phyloP scores from a whole-genome alignment of 2,113 vertebrate genomes.

The Hydrochoerus hydrochaeris region DNA sequence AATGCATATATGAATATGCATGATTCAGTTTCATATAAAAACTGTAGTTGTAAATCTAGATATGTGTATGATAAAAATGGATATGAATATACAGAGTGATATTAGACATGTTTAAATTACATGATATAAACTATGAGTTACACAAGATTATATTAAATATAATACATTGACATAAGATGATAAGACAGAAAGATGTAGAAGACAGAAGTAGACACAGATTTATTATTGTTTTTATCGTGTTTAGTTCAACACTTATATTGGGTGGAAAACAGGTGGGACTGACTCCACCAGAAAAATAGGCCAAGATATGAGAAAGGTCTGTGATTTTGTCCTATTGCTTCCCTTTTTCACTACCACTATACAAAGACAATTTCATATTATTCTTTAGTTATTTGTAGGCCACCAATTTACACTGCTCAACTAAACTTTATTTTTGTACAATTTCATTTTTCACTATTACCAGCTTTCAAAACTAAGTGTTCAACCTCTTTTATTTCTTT shows the following conservation, averaged over 20 bases:
- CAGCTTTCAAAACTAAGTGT: background rate
- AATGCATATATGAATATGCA: background rate
- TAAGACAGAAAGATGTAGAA: background rate
- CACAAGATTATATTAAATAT: background rate
- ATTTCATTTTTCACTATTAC: background rate
- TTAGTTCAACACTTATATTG: background rate
- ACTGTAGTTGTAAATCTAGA: background rate
- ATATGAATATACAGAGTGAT: background rate
- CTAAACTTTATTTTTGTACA: background rate
- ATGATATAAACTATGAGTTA: background rate
- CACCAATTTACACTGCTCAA: background rate
- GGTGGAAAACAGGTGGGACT: background rate
- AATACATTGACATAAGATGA: background rate
- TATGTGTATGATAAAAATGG: background rate
- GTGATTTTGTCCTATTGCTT: background rate
- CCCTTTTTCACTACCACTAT: background rate
- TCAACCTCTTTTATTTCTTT: background rate
- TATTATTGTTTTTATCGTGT: background rate
- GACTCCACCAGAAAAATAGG: background rate
- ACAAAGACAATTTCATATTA: background rate
- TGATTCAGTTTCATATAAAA: background rate
- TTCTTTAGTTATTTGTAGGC: background rate
- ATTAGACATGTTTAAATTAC: background rate
- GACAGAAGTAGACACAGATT: background rate
- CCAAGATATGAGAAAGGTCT: background rate